phyloP scores from a whole-genome alignment of 2,113 vertebrate genomes.

The Poicephalus gulielmi region DNA sequence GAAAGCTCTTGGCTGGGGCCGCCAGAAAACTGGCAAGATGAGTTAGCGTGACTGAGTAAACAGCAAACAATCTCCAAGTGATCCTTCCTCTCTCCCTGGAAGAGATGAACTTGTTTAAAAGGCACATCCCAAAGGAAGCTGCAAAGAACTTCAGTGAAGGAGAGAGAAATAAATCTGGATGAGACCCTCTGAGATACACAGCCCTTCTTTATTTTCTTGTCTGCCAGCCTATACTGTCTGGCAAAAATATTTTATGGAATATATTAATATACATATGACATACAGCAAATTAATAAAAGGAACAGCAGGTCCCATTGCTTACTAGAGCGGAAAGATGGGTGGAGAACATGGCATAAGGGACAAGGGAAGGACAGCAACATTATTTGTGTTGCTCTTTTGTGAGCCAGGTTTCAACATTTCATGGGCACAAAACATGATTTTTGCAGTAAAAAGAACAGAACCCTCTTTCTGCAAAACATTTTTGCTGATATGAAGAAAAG shows the following conservation, averaged over 20 bases:
- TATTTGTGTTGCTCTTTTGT: slow-evolving; percentile 31
- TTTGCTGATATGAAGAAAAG: neutral
- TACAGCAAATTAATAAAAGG: slow-evolving; percentile 68
- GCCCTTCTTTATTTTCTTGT: slow-evolving; percentile 33
- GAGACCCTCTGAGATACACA: slow-evolving; percentile 37
- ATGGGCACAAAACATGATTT: neutral
- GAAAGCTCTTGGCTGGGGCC: slow-evolving; percentile 88
- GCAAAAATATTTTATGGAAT: slow-evolving; percentile 61
- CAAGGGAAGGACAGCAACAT: slow-evolving; percentile 32
- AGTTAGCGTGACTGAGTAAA: slow-evolving; percentile 82
- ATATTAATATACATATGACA: slow-evolving; percentile 70
- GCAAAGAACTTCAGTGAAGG: slow-evolving; percentile 41
- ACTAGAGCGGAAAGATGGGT: slow-evolving; percentile 67
- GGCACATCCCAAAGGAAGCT: slow-evolving; percentile 44
- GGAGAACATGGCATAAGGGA: slow-evolving; percentile 65
- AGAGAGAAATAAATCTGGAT: slow-evolving; percentile 50
- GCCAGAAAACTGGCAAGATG: slow-evolving; percentile 92
- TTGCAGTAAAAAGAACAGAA: neutral
- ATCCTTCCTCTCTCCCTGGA: slow-evolving; percentile 67
- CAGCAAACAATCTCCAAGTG: slow-evolving; percentile 79
- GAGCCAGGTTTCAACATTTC: slow-evolving; percentile 26
- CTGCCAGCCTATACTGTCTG: slow-evolving; percentile 54
- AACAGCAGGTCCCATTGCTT: slow-evolving; percentile 68
- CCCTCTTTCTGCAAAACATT: neutral
- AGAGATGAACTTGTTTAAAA: slow-evolving; percentile 68